phyloP scores from a whole-genome alignment of 2,888 invertebrate genomes.

The Thereva unica region DNA sequence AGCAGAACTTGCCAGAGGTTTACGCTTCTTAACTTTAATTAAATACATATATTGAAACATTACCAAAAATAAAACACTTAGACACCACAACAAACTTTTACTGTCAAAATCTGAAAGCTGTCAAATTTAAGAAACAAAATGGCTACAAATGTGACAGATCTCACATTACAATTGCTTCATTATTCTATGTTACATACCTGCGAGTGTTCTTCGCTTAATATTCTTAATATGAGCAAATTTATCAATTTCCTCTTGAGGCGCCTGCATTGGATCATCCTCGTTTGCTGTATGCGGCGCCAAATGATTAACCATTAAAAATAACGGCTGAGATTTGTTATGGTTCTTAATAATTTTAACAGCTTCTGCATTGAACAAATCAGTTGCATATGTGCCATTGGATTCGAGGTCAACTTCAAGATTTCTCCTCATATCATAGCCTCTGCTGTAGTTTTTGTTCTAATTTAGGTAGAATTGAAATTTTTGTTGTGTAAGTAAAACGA shows the following conservation, averaged over 20 bases:
- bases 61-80: no score
- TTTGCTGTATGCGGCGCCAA: conserved; percentile 80
- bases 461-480: conserved; percentile 42
- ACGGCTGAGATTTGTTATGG: conserved; percentile 65
- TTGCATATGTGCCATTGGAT: conserved; percentile 66
- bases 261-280: conserved; percentile 69
- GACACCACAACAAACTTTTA: no score
- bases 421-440: conserved; percentile 61
- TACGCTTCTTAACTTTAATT: no score
- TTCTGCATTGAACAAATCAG: conserved; percentile 70
- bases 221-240: conserved; percentile 71
- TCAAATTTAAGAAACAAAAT: no score
- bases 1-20: no score
- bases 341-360: conserved; percentile 65
- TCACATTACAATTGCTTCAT: no score
- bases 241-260: conserved; percentile 70
- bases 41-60: no score
- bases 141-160: no score
- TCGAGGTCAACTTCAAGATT: conserved; percentile 62
- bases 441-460: conserved; percentile 48
- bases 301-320: conserved; percentile 81
- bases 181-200: conserved; percentile 61
- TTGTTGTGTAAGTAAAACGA: conserved; percentile 10
- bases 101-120: no score
- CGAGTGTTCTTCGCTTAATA: conserved; percentile 68